Evolutionary conservation across 1,140 invertebrate species (phyloP), one percentile per base, ranked within the genome.

Genomic region (Zaprionus davidi): DNA sequence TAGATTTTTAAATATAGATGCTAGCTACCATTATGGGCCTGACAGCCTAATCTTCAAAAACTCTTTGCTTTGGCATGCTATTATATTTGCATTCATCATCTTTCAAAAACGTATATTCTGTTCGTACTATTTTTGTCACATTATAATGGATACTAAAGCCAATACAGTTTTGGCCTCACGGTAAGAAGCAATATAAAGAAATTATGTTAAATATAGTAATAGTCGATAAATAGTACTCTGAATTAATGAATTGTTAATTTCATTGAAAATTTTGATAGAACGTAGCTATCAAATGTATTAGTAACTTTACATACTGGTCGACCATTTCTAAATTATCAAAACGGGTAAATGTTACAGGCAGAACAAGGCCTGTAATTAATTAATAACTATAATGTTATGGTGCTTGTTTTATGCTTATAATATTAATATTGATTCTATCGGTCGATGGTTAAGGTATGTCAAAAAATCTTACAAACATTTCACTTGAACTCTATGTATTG

Each of bases 121-220:
- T 62, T 98, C 97, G 81, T 97, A 98, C 91, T 99, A 99, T 92
- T 99, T 99, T 94, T 97, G 98, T 90, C 97, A 99, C 93, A 96
- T 99, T 53, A 96, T 99, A 3, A 96, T 97, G 84, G 98, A 99
- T 88, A 97, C 98, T 12, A 97, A 98, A 93, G 98, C 98, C 1
- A 98, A 98, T 93, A 97, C 97, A 46, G 96, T 98, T 77, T 94
- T 99, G 5, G 98, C 98, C 1, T 99, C 98, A 0, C 95, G 96
- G 96, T 96, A 93, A 85, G 9, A 51, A 17, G 5, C 46, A 51
- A 41, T 5, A n/a, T 41, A n/a, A 5, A 15, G 15, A 0, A 7
- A n/a, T 5, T 41, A 31, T 41, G 5, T 15, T 28, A 31, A 0
- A 31, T 9, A 41, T 41, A 2, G 4, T 41, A 4, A 5, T 5